These are phyloP conservation scores for Drosophila nebulosa DNA, from an alignment of 1,140 invertebrate genomes.

Conservation along the genomic window DNA sequence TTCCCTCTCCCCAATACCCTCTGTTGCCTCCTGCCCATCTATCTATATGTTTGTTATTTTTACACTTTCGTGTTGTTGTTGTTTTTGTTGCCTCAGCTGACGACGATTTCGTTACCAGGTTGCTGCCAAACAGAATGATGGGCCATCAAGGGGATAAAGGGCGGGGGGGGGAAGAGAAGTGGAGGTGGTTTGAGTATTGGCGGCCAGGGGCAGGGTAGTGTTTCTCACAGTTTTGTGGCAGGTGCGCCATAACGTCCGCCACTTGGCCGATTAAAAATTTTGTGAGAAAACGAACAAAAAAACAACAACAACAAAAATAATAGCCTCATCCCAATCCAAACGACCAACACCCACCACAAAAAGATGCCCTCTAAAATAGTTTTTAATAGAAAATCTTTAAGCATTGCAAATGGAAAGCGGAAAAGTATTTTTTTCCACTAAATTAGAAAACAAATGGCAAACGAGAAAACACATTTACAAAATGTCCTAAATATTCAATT, in stretches of 20 bases:
- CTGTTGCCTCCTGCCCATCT: neutral
- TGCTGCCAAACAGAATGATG: neutral
- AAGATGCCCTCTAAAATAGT: neutral
- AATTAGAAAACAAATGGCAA: too few relatives aligned
- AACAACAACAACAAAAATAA: too few relatives aligned
- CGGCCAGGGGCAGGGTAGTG: neutral
- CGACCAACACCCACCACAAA: neutral
- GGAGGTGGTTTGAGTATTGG: too few relatives aligned
- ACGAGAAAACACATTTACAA: neutral
- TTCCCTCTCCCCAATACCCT: neutral
- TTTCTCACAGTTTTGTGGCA: slow-evolving; percentile 56
- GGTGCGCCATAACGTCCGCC: slow-evolving; percentile 63
- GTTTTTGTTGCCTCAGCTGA: slow-evolving; percentile 16
- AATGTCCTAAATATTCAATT: neutral
- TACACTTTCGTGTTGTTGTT: slow-evolving; percentile 43
- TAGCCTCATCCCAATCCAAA: too few relatives aligned
- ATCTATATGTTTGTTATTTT: slow-evolving; percentile 61
- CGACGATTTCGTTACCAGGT: slow-evolving; percentile 17
- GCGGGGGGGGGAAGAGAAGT: neutral
- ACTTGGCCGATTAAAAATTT: slow-evolving; percentile 52
- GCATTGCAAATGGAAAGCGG: neutral
- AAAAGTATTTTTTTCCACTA: neutral
- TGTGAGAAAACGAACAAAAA: slow-evolving; percentile 4
- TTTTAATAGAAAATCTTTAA: neutral
- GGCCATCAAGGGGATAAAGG: neutral